phyloP scores from a whole-genome alignment of 2,113 vertebrate genomes.

The Osmerus mordax region DNA sequence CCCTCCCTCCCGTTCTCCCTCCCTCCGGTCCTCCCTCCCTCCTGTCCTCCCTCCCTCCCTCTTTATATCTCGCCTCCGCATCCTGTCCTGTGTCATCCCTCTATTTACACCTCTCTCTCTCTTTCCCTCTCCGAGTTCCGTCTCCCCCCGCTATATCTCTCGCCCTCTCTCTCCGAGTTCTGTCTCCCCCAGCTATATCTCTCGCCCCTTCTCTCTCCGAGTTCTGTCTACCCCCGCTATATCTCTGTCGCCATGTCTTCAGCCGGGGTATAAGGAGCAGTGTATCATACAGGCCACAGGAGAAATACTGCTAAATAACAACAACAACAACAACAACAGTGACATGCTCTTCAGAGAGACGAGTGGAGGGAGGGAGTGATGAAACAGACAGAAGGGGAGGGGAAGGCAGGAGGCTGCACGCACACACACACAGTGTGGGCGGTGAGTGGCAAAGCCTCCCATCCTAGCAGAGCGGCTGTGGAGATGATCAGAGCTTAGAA shows the following conservation, averaged over 20 bases:
- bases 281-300: neutral
- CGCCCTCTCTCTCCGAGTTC: conserved; percentile 3
- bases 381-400: conserved; percentile 4
- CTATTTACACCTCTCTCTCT: neutral
- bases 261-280: conserved; percentile 4
- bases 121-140: neutral
- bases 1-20: neutral
- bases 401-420: neutral
- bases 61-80: too few relatives aligned
- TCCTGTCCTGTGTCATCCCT: neutral
- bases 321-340: neutral
- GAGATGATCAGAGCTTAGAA: neutral
- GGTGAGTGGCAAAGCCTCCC: too few relatives aligned
- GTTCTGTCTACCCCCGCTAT: neutral
- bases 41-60: neutral
- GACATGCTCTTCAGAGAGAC: neutral
- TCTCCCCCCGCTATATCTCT: neutral
- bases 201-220: conserved; percentile 17
- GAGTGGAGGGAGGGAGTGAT: conserved; percentile 14
- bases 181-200: neutral
- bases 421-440: neutral
- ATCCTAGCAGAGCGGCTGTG: neutral
- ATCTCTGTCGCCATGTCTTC: neutral
- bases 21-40: neutral
- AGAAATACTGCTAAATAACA: neutral